Evolutionary conservation across 2,113 vertebrate species (phyloP).

Genomic region (Pao palembangensis): DNA sequence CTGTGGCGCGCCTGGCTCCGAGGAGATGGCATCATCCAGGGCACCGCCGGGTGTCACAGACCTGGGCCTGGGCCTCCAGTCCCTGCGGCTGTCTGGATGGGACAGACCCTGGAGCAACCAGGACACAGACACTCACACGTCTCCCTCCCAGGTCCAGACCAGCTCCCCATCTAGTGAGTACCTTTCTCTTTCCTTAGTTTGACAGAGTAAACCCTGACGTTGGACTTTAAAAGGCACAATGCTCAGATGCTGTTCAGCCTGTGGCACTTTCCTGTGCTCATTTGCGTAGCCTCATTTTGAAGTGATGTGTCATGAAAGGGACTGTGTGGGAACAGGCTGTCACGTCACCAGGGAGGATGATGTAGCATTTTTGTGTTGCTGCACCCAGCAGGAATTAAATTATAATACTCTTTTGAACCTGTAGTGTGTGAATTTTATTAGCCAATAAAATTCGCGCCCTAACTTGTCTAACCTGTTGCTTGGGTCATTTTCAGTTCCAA

Average conservation of each 20-base stretch:
- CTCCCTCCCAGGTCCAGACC: slow-evolving; percentile 75
- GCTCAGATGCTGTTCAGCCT: too few relatives aligned
- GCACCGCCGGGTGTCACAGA: slow-evolving; percentile 86
- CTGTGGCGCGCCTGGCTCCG: slow-evolving; percentile 67
- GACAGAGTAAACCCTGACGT: too few relatives aligned
- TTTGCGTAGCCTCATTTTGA: slow-evolving; percentile 14
- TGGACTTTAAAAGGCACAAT: too few relatives aligned
- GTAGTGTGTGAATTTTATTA: neutral
- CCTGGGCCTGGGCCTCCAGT: slow-evolving; percentile 96
- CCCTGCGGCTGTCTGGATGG: slow-evolving; percentile 91
- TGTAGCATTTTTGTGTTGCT: slow-evolving; percentile 69
- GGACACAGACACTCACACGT: slow-evolving; percentile 76
- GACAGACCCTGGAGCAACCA: slow-evolving; percentile 97
- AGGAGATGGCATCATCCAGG: slow-evolving; percentile 83
- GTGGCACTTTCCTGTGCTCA: neutral
- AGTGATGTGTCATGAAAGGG: neutral
- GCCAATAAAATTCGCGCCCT: too few relatives aligned
- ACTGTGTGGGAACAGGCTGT: slow-evolving; percentile 38
- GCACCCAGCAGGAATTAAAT: slow-evolving; percentile 23
- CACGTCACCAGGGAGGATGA: slow-evolving; percentile 63
- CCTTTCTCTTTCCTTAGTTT: neutral
- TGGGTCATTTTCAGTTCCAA: too few relatives aligned
- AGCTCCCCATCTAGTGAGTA: slow-evolving; percentile 89
- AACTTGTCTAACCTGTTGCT: neutral
- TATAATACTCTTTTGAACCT: slow-evolving; percentile 15